These are phyloP conservation scores for Entomobrya proxima DNA, from an alignment of 2,888 invertebrate genomes.

Conservation along the genomic window DNA sequence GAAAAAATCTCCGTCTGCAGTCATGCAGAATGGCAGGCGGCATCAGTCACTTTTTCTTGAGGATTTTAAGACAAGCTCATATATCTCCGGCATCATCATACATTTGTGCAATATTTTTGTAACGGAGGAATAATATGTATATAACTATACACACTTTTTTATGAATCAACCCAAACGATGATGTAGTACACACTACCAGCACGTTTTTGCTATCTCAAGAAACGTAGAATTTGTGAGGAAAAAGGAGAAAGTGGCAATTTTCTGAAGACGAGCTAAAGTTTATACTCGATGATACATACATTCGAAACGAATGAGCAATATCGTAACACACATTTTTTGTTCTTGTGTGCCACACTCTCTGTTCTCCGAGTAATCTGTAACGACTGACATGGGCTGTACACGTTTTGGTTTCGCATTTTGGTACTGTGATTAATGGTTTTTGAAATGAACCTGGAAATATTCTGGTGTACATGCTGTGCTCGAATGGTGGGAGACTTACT, in stretches of 20 bases:
- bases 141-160: constrained; percentile 7
- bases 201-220: constrained; percentile 32
- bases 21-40: constrained; percentile 66
- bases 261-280: neutral
- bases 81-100: constrained; percentile 55
- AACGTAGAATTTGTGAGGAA: constrained; percentile 36
- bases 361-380: neutral
- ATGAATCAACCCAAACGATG: constrained; percentile 36
- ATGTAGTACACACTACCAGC: constrained; percentile 2
- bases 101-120: constrained; percentile 54
- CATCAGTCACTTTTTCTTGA: constrained; percentile 67
- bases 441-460: constrained; percentile 73
- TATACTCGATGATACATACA: neutral
- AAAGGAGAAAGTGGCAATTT: constrained; percentile 25
- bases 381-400: constrained; percentile 43
- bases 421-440: constrained; percentile 73
- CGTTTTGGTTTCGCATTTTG: constrained; percentile 46
- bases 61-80: constrained; percentile 62
- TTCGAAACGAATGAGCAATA: constrained; percentile 13
- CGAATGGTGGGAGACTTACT: neutral
- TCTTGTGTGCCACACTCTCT: neutral
- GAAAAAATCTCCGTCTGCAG: constrained; percentile 61
- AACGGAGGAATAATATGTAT: constrained; percentile 28
- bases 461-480: constrained; percentile 27
- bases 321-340: constrained; percentile 41